Base-by-base conservation (phyloP, 2,113 vertebrate species). In the Kryptolebias marmoratus region DNA sequence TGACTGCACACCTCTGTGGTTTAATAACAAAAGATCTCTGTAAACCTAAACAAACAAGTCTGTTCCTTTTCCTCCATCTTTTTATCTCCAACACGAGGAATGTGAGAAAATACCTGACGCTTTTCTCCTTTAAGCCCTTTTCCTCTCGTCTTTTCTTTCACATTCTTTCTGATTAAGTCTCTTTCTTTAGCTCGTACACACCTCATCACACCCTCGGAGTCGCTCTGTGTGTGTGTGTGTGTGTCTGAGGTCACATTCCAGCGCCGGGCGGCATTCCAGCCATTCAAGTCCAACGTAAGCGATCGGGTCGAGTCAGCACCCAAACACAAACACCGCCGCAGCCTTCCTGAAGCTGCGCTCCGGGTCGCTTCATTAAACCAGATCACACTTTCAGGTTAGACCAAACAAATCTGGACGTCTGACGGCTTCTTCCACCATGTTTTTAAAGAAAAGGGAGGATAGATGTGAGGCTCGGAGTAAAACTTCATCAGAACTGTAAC, bases 191-290 rank as follows among this genome's bases (percentile, higher is more conserved):
- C 50, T 56, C 4, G 28, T 7, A 75, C 80, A 82, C 79, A 76
- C 80, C 79, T 71, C 30, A 64, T 73, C 77, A 75, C 84, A 44
- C 80, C 70, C 74, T 73, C 71, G 13, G 52, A 69, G n/a, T 7
- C 5, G 39, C 9, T 58, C 2, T 44, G 64, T 53, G 32, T 52
- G 45, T 53, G 39, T 49, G 31, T 28, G 47, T 5, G 30, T 36
- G 50, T 3, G 16, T 2, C 18, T 5, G 61, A 59, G 71, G 72
- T 81, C 82, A 89, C 80, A 89, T 89, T 89, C 83, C 86, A 64
- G 77, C 36, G 18, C 64, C 1, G 56, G 72, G 67, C 75, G 69
- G 75, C 73, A 68, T 71, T 87, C 83, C 86, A 77, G 72, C 36
- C 61, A 47, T 71, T 76, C 47, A 59, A 73, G 71, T 73, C 74